A percentile compares a stretch with the other conserved stretches of the same genome.
Conservation (phyloP, 2,888 invertebrate species). For the Eupithecia insigniata region DNA sequence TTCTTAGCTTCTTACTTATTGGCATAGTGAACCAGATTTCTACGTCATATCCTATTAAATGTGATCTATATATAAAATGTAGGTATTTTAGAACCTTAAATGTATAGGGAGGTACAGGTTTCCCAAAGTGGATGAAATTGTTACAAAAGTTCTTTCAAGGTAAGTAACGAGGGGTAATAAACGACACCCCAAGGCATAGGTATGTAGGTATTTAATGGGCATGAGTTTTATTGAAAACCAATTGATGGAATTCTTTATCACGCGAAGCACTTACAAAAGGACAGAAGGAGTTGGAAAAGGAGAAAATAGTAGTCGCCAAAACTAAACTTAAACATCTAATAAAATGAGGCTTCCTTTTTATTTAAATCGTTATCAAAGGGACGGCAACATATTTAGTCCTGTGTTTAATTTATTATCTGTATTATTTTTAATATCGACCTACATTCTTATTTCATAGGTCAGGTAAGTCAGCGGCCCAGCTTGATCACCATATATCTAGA, state of each 20-base stretch:
- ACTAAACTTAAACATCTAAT: too few relatives aligned
- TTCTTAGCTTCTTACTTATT: neutral
- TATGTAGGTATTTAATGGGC: neutral
- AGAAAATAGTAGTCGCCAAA: too few relatives aligned
- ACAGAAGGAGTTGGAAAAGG: too few relatives aligned
- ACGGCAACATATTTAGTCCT: too few relatives aligned
- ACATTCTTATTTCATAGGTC: neutral
- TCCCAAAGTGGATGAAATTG: neutral
- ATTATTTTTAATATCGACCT: neutral
- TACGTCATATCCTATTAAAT: neutral
- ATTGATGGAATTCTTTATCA: neutral
- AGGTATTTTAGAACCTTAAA: neutral
- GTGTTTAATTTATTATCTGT: too few relatives aligned
- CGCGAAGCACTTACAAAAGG: neutral
- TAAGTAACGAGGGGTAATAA: neutral
- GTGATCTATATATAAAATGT: neutral
- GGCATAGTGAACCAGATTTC: neutral
- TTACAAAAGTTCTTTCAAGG: neutral
- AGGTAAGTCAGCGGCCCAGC: neutral
- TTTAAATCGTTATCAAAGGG: too few relatives aligned
- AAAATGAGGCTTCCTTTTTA: too few relatives aligned
- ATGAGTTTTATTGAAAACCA: neutral
- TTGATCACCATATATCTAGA: neutral
- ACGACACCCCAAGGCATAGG: neutral
- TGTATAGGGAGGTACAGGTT: neutral